Base-by-base conservation (phyloP, 2,113 vertebrate genomes). In the Hirundichthys speculiger region DNA sequence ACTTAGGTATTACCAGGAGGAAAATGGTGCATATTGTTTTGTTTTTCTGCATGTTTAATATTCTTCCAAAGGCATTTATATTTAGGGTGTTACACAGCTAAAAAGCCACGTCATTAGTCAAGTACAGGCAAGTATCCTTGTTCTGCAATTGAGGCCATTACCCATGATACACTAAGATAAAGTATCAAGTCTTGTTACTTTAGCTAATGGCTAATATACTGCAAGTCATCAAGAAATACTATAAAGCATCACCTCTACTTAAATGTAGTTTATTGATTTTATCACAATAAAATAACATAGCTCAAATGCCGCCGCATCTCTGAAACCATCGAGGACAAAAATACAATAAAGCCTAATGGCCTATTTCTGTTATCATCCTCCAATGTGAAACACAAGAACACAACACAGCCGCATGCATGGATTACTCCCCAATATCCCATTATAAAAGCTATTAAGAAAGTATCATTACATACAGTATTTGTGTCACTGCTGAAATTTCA, bases 141-240 rank as follows among this genome's bases (percentile, higher is more conserved):
- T n/a, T n/a, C n/a, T n/a, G n/a, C n/a, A n/a, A n/a, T n/a, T n/a
- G n/a, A n/a, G n/a, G n/a, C n/a, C n/a, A n/a, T n/a, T n/a, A n/a
- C n/a, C n/a, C n/a, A n/a, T n/a, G n/a, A n/a, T n/a, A n/a, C 20
- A 48, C 13, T 48, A 13, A 47, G 19, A 13, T 13, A 4, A 27
- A 27, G 27, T 27, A 4, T 27, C 4, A 40, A 24, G 24, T 7
- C 60, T 52, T 53, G 25, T 38, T 64, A 43, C 45, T 54, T 53
- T 22, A n/a, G 30, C 7, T 34, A 34, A 34, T 7, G 11, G 27
- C 27, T 8, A 9, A 34, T 34, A 34, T 34, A 34, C 58, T 13
- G 30, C 18, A 41, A 22, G 24, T 65, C 51, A 66, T 49, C 5
- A 15, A 19, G 34, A 41, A 67, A 51, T 45, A 14, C 25, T 25